phyloP scores from a whole-genome alignment of 2,113 vertebrate genomes.

The Marcusenius ussheri region DNA sequence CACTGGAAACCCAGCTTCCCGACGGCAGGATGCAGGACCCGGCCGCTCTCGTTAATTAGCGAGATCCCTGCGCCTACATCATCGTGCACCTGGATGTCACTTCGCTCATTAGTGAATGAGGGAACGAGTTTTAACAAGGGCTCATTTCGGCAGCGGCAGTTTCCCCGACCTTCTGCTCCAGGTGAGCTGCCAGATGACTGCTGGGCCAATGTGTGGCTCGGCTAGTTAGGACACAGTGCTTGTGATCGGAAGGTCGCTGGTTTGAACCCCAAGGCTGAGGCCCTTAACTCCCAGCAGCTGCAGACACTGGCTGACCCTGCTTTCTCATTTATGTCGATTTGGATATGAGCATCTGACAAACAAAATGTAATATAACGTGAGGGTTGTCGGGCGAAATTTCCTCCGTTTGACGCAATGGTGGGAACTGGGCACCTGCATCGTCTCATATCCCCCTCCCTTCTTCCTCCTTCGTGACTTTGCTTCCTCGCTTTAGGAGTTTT shows the following conservation, averaged over 20 bases:
- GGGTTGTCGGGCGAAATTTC: not conserved
- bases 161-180: not conserved
- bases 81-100: not conserved
- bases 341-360: not conserved
- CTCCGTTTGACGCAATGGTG: not conserved
- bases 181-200: not conserved
- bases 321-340: not conserved
- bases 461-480: not conserved
- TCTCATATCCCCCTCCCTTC: not conserved
- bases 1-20: not conserved
- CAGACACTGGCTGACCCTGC: not conserved
- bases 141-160: not conserved
- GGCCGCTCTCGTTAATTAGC: not conserved
- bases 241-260: not conserved
- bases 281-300: not conserved
- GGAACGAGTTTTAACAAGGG: not conserved
- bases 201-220: not conserved
- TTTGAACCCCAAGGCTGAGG: not conserved
- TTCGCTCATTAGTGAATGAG: not conserved
- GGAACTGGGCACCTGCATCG: not conserved
- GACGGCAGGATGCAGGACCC: not conserved
- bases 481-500: not conserved
- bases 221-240: not conserved
- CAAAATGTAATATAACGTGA: not conserved
- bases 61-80: not conserved